Conservation (phyloP, 2,113 vertebrate genomes). For the Raja brachyura region DNA sequence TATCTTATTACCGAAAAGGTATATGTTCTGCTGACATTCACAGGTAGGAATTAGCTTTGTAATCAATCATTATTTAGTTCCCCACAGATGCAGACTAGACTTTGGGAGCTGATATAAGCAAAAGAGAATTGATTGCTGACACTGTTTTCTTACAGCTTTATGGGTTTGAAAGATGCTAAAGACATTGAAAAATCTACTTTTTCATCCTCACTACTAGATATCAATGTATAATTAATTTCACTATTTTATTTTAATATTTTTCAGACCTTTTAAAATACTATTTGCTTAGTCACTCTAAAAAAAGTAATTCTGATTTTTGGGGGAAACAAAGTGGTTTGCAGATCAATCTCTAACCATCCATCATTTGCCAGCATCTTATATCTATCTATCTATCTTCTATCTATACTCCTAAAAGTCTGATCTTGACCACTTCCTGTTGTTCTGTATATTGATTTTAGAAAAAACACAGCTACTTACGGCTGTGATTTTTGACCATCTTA, state of each 20-base stretch:
- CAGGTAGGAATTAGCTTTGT: too few species aligned
- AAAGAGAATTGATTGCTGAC: neutral
- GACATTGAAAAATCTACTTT: neutral
- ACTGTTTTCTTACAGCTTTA: neutral
- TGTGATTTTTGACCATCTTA: too few species aligned
- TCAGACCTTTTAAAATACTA: neutral
- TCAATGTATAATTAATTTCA: neutral
- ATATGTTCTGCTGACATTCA: neutral
- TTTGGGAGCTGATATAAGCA: neutral
- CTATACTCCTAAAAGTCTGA: too few species aligned
- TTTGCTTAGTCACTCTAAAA: neutral
- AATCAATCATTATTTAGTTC: conserved; percentile 1
- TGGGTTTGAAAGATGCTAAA: neutral
- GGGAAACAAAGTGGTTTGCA: neutral
- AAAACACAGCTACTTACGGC: too few species aligned
- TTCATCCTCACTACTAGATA: neutral
- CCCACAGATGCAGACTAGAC: neutral
- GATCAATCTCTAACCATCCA: neutral
- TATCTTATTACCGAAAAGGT: neutral
- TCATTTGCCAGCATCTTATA: neutral
- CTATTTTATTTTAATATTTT: neutral
- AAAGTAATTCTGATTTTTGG: neutral
- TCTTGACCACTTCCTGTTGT: too few species aligned
- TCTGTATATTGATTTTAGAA: too few species aligned
- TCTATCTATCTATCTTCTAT: too few species aligned